phyloP scores from a whole-genome alignment of 2,113 vertebrate genomes.

The Benitochromis conjunctus region DNA sequence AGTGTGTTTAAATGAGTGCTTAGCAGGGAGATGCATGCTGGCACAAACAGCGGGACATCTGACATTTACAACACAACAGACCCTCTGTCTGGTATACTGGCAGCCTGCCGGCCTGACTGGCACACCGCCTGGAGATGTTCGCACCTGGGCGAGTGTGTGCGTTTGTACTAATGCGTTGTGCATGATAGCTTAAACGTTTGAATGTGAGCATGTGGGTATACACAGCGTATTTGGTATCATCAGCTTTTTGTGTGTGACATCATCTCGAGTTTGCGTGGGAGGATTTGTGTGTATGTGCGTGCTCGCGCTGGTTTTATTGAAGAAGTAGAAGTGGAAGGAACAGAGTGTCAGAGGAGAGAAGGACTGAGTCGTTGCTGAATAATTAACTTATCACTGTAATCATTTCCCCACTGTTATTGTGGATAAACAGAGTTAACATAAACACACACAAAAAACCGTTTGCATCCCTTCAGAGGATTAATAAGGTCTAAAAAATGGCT shows the following conservation, averaged over 20 bases:
- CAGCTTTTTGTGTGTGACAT: neutral
- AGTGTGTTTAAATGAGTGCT: conserved; percentile 42
- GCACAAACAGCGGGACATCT: conserved; percentile 55
- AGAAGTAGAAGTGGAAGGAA: neutral
- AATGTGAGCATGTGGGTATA: neutral
- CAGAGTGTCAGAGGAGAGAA: neutral
- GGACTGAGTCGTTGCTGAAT: conserved; percentile 6
- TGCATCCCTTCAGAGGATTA: neutral
- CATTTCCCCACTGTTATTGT: conserved; percentile 1
- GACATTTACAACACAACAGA: conserved; percentile 64
- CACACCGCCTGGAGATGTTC: conserved; percentile 26
- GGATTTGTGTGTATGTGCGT: neutral
- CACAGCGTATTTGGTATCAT: neutral
- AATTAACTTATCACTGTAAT: conserved; percentile 20
- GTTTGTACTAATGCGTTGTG: neutral
- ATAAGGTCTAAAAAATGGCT: neutral
- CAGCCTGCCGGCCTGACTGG: conserved; percentile 41
- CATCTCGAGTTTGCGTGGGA: neutral
- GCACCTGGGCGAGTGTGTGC: conserved; percentile 39
- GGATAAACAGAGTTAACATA: neutral
- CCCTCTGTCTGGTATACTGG: conserved; percentile 48
- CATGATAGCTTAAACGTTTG: neutral
- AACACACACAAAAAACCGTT: neutral
- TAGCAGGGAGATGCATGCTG: conserved; percentile 27
- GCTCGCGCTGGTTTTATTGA: neutral